phyloP scores from a whole-genome alignment of 2,797 vertebrate genomes.

The Diceros bicornis region DNA sequence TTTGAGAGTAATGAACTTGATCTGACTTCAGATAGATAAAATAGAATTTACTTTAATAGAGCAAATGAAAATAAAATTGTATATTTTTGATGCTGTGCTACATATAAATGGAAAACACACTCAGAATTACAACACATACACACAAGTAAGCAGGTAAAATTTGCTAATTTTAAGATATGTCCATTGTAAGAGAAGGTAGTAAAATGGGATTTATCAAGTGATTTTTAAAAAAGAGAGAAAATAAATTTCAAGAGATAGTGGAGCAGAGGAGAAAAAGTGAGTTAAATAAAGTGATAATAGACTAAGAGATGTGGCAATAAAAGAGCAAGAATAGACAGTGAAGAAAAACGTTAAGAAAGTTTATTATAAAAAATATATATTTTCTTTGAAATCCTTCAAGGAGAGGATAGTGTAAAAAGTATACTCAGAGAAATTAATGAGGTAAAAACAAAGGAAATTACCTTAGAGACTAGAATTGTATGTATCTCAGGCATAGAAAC shows the following conservation, averaged over 20 bases:
- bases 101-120: neutral
- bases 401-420: neutral
- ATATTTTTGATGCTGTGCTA: neutral
- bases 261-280: neutral
- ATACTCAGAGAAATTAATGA: neutral
- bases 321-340: neutral
- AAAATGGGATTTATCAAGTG: neutral
- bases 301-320: neutral
- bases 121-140: neutral
- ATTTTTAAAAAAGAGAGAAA: neutral
- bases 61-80: neutral
- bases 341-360: neutral
- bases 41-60: neutral
- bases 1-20: neutral
- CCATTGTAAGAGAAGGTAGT: neutral
- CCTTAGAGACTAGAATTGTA: neutral
- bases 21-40: neutral
- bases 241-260: neutral
- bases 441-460: neutral
- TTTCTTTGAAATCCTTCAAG: neutral
- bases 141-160: neutral
- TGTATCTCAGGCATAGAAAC: neutral
- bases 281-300: neutral
- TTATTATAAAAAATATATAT: neutral
- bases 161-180: neutral